Base-by-base conservation (phyloP, 1,140 invertebrate species). In the Heliconius hermathena region DNA sequence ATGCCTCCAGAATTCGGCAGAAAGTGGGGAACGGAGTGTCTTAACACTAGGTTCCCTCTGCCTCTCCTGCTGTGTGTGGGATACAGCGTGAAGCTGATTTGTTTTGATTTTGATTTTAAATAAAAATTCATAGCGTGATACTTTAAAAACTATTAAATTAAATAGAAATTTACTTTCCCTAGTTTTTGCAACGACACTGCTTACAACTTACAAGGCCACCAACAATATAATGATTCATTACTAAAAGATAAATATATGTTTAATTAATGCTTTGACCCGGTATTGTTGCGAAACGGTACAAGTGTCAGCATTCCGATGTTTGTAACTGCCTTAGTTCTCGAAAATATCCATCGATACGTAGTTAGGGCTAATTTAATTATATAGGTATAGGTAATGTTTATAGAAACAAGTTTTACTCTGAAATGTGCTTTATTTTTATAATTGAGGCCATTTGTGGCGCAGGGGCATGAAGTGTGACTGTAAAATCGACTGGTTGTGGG, bases 121-220 rank as follows among this genome's bases (percentile, higher is more conserved):
- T 26, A 26, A 26, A 26, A 26, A 1, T 66, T 66, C 26, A 13
- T 13, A 29, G 22, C 57, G 26, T 74, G 72, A 38, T 26, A 52
- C 46, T 22, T 41, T 72, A 74, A 33, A 70, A 52, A 26, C 41
- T 77, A 78, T 38, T 26, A 66, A 73, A 60, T 8, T 6, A 52
- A 16, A 60, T 26, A 84, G 83, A 85, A 85, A 91, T 91, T 88
- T 88, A 88, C 89, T 87, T 88, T 91, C 88, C 86, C 86, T 84
- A 82, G 81, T 88, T 87, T 85, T 86, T 87, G 81, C 76, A 81
- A 71, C 81, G 54, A 75, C 76, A 81, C 72, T 75, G 75, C 70
- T 72, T 20, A 72, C 60, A 38, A 70, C 38, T 71, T 66, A 83
- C 86, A 89, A 89, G 85, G 87, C 85, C 82, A 82, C 60, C 80